Evolutionary conservation across 2,113 vertebrate genomes (phyloP), one percentile per base, ranked within the genome.

Genomic region (Hirundichthys speculiger): DNA sequence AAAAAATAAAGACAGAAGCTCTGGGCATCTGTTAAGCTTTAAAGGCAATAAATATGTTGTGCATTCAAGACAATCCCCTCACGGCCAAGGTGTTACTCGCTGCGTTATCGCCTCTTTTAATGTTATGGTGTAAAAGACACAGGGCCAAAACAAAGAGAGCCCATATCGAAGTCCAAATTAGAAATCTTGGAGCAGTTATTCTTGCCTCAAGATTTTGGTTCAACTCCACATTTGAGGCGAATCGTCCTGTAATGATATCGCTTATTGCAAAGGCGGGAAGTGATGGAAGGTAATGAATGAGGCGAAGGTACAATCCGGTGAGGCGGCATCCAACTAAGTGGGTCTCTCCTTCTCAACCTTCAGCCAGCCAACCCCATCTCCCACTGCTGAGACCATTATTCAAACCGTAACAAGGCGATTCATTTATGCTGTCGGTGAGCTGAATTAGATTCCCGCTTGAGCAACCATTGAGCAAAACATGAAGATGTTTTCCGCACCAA

Each of bases 401-500:
- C 83, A 86, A 63, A 69, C 79, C 52, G 39, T 91, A 93, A 92
- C 87, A 85, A 88, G 88, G 73, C 79, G 53, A 90, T 92, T 92
- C 79, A 88, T 90, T 92, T 86, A 86, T 77, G 49, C 85, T 79
- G 83, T 86, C 81, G 39, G 69, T 48, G 73, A 79, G 87, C 76
- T 83, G 89, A 92, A 93, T 91, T 90, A 88, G 88, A 86, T 90
- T 89, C 77, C 79, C 73, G 86, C 87, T 82, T 88, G 69, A 92
- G 83, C 57, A 64, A 84, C 77, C 85, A 49, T 79, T 59, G 79
- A 80, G 83, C 59, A 78, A 89, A 86, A 84, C 86, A 89, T 81
- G 73, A 85, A 86, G 86, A 79, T 77, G 82, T 85, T 87, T 87
- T 58, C 71, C 27, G 19, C 68, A 80, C 83, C 76, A 78, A 85